These are phyloP conservation scores for Buathra laborator DNA, from an alignment of 2,888 invertebrate species.

Conservation along the genomic window DNA sequence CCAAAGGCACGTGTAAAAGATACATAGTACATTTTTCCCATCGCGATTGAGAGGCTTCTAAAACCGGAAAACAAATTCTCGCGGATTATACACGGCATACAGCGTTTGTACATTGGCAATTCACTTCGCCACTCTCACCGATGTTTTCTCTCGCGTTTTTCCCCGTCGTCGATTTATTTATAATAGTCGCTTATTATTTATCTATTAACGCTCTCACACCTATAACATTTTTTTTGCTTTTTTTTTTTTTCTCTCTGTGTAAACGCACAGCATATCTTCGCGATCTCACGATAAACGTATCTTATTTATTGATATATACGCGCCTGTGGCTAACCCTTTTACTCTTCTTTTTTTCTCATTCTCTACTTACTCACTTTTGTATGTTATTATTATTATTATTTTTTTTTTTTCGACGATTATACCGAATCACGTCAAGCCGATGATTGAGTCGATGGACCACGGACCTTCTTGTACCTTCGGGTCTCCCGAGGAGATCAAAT, in stretches of 20 bases:
- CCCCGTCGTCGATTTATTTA: slow-evolving; percentile 25
- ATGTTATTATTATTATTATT: neutral
- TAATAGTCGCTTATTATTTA: slow-evolving; percentile 12
- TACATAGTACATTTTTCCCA: slow-evolving; percentile 30
- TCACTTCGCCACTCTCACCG: slow-evolving; percentile 12
- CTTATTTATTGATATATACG: neutral
- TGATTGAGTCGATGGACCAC: slow-evolving; percentile 8
- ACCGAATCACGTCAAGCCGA: slow-evolving; percentile 45
- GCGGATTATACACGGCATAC: neutral
- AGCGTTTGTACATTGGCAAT: neutral
- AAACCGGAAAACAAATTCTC: slow-evolving; percentile 30
- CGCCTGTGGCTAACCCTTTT: neutral
- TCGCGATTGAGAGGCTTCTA: slow-evolving; percentile 12
- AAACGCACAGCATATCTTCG: neutral
- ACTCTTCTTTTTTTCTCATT: neutral
- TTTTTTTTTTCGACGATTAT: slow-evolving; percentile 21
- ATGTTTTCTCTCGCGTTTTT: slow-evolving; percentile 21
- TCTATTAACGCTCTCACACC: slow-evolving; percentile 24
- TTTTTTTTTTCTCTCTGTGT: neutral
- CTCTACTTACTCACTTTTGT: neutral
- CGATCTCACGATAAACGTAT: neutral
- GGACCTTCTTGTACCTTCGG: slow-evolving; percentile 5
- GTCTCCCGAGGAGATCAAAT: slow-evolving; percentile 14
- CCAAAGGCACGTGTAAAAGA: slow-evolving; percentile 19
- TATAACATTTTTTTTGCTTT: neutral